Evolutionary conservation across 2,113 vertebrate species (phyloP), one percentile per base, ranked within the genome.

Genomic region (Rhinolophus ferrumequinum): DNA sequence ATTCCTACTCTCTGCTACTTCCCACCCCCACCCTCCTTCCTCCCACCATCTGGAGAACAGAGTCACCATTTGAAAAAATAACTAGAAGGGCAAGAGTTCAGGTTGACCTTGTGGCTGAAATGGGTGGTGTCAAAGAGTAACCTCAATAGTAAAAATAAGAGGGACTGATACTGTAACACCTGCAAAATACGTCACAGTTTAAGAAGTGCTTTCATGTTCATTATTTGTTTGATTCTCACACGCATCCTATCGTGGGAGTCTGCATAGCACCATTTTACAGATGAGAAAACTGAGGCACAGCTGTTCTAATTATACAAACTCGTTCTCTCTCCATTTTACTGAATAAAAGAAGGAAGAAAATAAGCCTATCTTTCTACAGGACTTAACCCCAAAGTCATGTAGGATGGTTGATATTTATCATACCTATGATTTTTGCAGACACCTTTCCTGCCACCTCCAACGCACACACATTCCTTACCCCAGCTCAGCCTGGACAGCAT

Each of bases 401-500:
- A 33, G 14, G 14, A 11, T 80, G 44, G 26, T 44, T 87, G 54
- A 38, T 76, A 50, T 41, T 41, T 73, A 44, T 47, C 33, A 12
- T 35, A 30, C 28, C 62, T 54, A 35, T 12, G 18, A 66, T 70
- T 88, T 77, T 73, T 64, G 5, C n/a, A 69, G 76, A 35, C 24
- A 8, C 38, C n/a, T 47, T 6, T 64, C 13, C 73, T 64, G 24
- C 38, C 66, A 9, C 26, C 22, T 9, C 6, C 38, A 18, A 44
- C 44, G 16, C 41, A 16, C 44, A 14, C 60, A 30, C 44, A 44
- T 19, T 16, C 13, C 24, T 62, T 67, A 60, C 77, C n/a, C 76
- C 19, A 93, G 66, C 90, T 89, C 88, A 97, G 95, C 72, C 88
- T 94, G 24, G 56, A 95, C 84, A 98, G 21, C 26, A 16, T 70